phyloP scores from a whole-genome alignment of 2,888 invertebrate genomes.

The Drosophila melanocephala region DNA sequence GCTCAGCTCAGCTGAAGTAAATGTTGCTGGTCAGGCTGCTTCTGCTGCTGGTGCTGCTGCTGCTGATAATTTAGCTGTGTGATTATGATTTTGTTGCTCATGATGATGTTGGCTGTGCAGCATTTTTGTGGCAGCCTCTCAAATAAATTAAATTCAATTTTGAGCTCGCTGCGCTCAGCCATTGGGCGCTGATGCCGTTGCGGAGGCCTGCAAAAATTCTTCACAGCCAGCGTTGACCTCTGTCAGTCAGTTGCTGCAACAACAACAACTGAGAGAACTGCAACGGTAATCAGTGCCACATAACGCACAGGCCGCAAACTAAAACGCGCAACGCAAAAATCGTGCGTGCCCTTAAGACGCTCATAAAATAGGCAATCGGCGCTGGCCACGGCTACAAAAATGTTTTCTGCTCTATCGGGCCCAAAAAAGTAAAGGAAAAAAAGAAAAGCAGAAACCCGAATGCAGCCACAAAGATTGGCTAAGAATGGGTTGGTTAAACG shows the following conservation, averaged over 20 bases:
- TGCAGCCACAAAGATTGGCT: slow-evolving; percentile 41
- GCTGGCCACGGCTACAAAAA: slow-evolving; percentile 70
- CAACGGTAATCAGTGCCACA: slow-evolving; percentile 81
- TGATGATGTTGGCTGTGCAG: slow-evolving; percentile 22
- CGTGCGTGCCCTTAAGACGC: slow-evolving; percentile 82
- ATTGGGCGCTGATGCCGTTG: slow-evolving; percentile 53
- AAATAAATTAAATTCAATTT: slow-evolving; percentile 78
- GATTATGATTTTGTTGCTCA: slow-evolving; percentile 9
- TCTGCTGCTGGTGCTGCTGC: slow-evolving; percentile 6
- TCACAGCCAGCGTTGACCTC: slow-evolving; percentile 60
- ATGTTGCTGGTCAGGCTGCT: slow-evolving; percentile 7
- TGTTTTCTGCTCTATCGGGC: slow-evolving; percentile 58
- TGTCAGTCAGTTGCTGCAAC: slow-evolving; percentile 44
- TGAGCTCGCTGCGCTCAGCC: slow-evolving; percentile 56
- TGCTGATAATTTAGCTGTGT: slow-evolving; percentile 4
- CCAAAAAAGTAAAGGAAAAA: slow-evolving; percentile 34
- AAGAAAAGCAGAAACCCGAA: slow-evolving; percentile 17
- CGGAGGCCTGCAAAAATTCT: slow-evolving; percentile 55
- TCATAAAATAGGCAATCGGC: slow-evolving; percentile 78
- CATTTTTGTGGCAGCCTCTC: slow-evolving; percentile 42
- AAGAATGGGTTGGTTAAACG: slow-evolving; percentile 45
- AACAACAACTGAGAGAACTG: slow-evolving; percentile 32
- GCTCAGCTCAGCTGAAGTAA: slow-evolving; percentile 1
- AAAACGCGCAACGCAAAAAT: slow-evolving; percentile 80
- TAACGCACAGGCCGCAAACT: slow-evolving; percentile 75